Base-by-base conservation (phyloP, 1,140 invertebrate genomes). In the Danaus plexippus region DNA sequence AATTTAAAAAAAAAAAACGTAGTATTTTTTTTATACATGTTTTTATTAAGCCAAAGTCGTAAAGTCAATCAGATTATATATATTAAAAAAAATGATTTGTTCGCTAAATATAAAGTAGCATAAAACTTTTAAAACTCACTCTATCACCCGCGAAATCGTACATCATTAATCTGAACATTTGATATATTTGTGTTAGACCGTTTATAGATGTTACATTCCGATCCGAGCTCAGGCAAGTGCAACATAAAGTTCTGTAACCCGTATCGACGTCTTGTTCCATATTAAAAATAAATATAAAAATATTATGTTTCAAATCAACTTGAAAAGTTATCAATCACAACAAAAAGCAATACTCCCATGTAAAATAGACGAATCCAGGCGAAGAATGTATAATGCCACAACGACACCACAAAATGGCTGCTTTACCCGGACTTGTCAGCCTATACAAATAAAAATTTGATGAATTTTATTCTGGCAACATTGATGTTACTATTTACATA, bases 301-400 rank as follows among this genome's bases (percentile, higher is more conserved):
- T 13, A 57, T 57, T 56, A 57, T 55, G 59, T 69, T 69, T 32
- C 50, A 63, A 61, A 45, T 56, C 48, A 62, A 71, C 61, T 64
- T 70, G 57, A 71, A 70, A 66, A 66, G 45, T 71, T 76, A 73
- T 70, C 66, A 72, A 77, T 81, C 80, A 84, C 67, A 83, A 86
- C 83, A 86, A 84, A 81, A 86, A 86, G 78, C 83, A 77, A 86
- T 80, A 84, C 83, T 82, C 71, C 80, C 80, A 86, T 86, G 77
- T 86, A 81, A 83, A 86, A 83, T 86, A 84, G 80, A 82, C 83
- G 65, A 86, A 85, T 78, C 74, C 83, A 71, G 57, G 66, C 73
- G 67, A 77, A 76, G 67, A 80, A 69, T 64, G 61, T 66, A 73
- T 66, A 73, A 75, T 61, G 62, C 61, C 56, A 71, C 69, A 69